Evolutionary conservation across 2,113 vertebrate species (phyloP).

Genomic region (Ailuropoda melanoleuca): DNA sequence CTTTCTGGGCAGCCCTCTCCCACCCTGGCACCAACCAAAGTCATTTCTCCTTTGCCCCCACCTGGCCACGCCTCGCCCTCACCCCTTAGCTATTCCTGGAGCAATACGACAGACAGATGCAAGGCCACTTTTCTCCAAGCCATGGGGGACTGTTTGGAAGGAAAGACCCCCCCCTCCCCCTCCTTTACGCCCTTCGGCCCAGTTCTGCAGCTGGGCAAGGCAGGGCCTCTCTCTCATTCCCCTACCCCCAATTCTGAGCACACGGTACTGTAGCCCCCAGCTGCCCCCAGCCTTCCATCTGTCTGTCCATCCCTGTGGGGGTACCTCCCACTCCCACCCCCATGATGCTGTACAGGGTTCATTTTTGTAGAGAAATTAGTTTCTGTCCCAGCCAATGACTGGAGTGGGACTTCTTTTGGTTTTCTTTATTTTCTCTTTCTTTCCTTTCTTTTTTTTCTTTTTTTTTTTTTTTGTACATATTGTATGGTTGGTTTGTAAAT

Average conservation of each 20-base stretch:
- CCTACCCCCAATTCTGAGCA: constrained; percentile 87
- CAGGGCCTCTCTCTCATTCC: not conserved
- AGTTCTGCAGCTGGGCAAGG: not conserved
- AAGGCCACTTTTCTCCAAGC: constrained; percentile 64
- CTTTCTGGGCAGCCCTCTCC: not conserved
- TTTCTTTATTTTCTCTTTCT: constrained; percentile 63
- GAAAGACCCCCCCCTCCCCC: not conserved
- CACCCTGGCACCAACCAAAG: not conserved
- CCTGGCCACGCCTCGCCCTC: not conserved
- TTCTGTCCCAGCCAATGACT: not conserved
- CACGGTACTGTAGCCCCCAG: constrained; percentile 92
- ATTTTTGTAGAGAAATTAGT: constrained; percentile 87
- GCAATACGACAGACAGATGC: constrained; percentile 60
- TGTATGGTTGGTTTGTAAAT: constrained; percentile 92
- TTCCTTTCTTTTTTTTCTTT: not conserved
- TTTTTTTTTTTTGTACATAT: constrained; percentile 89
- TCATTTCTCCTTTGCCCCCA: constrained; percentile 69
- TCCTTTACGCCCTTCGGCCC: not conserved
- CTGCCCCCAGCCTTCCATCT: not conserved
- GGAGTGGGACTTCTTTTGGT: constrained; percentile 18
- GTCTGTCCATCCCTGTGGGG: constrained; percentile 27
- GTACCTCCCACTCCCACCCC: constrained; percentile 76
- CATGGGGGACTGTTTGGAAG: constrained; percentile 52
- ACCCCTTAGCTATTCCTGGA: not conserved
- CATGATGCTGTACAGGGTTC: constrained; percentile 93